phyloP scores from a whole-genome alignment of 2,113 vertebrate genomes.

The Catharus minimus region DNA sequence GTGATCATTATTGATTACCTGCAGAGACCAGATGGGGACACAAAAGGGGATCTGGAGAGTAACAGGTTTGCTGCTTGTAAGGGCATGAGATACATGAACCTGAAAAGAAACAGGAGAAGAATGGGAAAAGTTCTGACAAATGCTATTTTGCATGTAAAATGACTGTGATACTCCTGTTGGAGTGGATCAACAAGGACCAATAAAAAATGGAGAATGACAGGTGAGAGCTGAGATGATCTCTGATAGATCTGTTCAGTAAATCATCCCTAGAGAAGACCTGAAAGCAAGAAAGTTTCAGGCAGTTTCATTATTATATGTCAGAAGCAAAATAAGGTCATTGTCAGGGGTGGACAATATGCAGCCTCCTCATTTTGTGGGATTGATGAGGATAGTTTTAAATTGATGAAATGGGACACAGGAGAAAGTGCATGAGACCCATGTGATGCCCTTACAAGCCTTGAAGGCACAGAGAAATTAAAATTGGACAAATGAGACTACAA shows the following conservation, averaged over 20 bases:
- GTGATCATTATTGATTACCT: neutral
- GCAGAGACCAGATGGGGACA: neutral
- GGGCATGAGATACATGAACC: neutral
- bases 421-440: neutral
- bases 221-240: neutral
- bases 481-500: constrained; percentile 6
- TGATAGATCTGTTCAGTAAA: neutral
- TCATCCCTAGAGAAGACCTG: neutral
- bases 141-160: neutral
- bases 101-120: neutral
- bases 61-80: neutral
- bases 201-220: neutral
- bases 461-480: constrained; percentile 24
- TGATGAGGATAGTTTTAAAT: constrained; percentile 18
- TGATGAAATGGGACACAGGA: neutral
- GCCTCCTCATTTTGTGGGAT: neutral
- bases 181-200: neutral
- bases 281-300: neutral
- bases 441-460: neutral
- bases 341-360: neutral
- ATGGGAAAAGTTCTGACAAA: neutral
- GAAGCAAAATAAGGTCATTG: neutral
- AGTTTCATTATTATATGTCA: neutral
- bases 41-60: neutral
- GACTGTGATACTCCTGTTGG: neutral